Percentiles rank a stretch among this genome's conserved stretches.
phyloP scores from a whole-genome alignment of 2,888 invertebrate genomes.

The Aporophyla lueneburgensis region DNA sequence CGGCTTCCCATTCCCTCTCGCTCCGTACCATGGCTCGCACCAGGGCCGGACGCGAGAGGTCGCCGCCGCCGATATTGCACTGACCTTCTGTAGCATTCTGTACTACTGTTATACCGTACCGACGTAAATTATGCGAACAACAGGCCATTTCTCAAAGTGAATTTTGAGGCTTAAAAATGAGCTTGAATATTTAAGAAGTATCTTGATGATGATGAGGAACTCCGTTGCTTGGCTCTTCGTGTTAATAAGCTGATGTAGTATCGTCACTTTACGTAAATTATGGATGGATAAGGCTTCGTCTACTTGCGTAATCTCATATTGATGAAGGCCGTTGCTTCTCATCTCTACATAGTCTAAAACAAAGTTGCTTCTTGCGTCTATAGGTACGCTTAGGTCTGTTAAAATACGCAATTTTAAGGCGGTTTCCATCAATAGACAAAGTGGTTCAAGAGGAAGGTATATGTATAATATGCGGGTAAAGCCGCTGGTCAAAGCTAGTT shows the following conservation, averaged over 20 bases:
- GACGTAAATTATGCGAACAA: conserved; percentile 48
- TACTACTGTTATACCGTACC: conserved; percentile 4
- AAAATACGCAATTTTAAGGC: too few relatives aligned
- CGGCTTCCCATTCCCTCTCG: too few relatives aligned
- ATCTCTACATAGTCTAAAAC: background rate
- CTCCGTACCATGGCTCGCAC: too few relatives aligned
- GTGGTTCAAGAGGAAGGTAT: too few relatives aligned
- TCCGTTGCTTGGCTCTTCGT: conserved; percentile 21
- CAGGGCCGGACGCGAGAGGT: too few relatives aligned
- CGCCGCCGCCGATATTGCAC: too few relatives aligned
- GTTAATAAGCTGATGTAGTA: conserved; percentile 45
- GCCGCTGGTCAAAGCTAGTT: too few relatives aligned
- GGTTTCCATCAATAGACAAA: too few relatives aligned
- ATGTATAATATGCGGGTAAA: too few relatives aligned
- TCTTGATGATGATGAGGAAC: conserved; percentile 49
- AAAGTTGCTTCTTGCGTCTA: too few relatives aligned
- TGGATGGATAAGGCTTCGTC: conserved; percentile 21
- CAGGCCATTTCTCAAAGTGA: conserved; percentile 61
- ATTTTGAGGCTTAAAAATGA: conserved; percentile 62
- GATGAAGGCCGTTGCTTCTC: background rate
- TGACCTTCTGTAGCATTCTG: conserved; percentile 15
- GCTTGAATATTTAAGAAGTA: conserved; percentile 53
- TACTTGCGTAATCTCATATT: conserved; percentile 27
- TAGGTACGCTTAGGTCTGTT: too few relatives aligned
- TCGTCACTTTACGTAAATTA: conserved; percentile 47